Base-by-base conservation (phyloP, 2,113 vertebrate genomes). In the Pantherophis guttatus region DNA sequence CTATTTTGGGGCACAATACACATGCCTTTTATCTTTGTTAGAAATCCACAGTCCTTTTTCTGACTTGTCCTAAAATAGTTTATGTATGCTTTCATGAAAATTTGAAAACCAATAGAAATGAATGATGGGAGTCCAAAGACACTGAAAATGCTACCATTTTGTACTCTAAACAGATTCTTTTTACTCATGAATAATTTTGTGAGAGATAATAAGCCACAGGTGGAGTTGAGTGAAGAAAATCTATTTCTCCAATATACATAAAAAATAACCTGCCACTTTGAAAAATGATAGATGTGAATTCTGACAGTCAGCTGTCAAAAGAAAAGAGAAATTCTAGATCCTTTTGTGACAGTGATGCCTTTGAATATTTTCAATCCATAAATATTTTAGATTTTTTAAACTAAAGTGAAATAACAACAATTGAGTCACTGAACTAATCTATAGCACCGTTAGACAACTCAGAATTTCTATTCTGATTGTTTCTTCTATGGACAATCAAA, bases 241-340 rank as follows among this genome's bases (percentile, higher is more conserved):
- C 75, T 90, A 90, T 93, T 93, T 87, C 75, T 93, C 86, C 81
- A 90, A 93, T 93, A 93, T 90, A 93, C 75, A 90, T 93, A 52
- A 92, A 87, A 92, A 93, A 93, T 90, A 90, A 93, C 89, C 75
- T 93, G 92, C 90, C 92, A 93, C 39, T 90, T 89, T 65, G n/a
- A 90, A 50, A 90, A 93, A 50, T 93, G 92, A 93, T 59, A 86
- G 57, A 87, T 86, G 81, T 93, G 92, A 87, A 86, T 90, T 39
- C 81, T 93, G 92, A 90, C 89, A 90, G 92, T 53, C 57, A 59
- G 75, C 81, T 93, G 89, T 93, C 89, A 90, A 33, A 65, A 90
- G 75, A 90, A n/a, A 59, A 52, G 87, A 90, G 75, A 90, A 93
- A 29, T 90, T 86, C 81, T n/a, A 87, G 53, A 44, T 44, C 13